A percentile compares a stretch with the other conserved stretches of the same genome.
Evolutionary conservation across 2,888 invertebrate genomes (phyloP).

Genomic region (Pyrocoelia pectoralis): DNA sequence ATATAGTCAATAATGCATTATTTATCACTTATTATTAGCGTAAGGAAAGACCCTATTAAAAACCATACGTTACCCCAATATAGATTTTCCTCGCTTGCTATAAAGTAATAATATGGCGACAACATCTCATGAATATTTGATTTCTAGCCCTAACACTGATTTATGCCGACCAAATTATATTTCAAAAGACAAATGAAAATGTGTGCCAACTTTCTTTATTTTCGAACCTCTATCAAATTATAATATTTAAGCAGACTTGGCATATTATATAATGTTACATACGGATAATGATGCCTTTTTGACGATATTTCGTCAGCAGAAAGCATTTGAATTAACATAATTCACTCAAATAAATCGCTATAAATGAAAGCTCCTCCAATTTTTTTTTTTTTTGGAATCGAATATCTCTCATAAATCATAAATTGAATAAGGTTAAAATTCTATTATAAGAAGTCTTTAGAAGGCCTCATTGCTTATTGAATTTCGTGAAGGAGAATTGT

Average conservation of each 20-base stretch:
- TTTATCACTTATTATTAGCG: background rate
- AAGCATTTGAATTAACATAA: background rate
- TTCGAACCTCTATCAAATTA: background rate
- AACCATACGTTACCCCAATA: slow-evolving; percentile 17
- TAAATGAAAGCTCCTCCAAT: background rate
- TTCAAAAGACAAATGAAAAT: slow-evolving; percentile 29
- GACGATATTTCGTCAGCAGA: background rate
- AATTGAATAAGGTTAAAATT: background rate
- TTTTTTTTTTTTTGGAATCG: background rate
- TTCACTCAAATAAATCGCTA: background rate
- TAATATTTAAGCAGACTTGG: background rate
- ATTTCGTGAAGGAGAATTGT: background rate
- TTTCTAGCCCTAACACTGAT: slow-evolving; percentile 39
- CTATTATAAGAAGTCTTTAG: too few relatives aligned
- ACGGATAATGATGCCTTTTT: too few relatives aligned
- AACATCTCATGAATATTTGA: slow-evolving; percentile 39
- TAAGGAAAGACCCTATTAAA: background rate
- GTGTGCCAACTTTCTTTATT: slow-evolving; percentile 6
- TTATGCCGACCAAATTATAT: slow-evolving; percentile 33
- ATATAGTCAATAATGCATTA: too few relatives aligned
- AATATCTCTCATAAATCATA: background rate
- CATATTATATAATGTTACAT: background rate
- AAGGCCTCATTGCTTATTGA: slow-evolving; percentile 11
- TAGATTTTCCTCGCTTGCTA: slow-evolving; percentile 26
- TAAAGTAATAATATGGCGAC: slow-evolving; percentile 38